phyloP scores from a whole-genome alignment of 2,888 invertebrate species.

The Chouioia cunea region DNA sequence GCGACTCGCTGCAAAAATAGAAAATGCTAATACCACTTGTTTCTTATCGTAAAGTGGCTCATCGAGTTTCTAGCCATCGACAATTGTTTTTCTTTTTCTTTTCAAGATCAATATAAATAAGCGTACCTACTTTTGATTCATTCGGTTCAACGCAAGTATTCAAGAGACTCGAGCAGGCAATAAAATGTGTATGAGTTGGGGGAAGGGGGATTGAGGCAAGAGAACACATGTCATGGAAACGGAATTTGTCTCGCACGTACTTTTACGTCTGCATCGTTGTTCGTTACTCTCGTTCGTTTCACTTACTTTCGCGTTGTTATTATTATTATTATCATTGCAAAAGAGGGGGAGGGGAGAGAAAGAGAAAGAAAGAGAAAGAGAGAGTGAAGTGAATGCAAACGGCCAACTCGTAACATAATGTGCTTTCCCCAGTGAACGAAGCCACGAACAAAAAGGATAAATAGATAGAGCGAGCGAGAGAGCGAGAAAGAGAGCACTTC shows the following conservation, averaged over 20 bases:
- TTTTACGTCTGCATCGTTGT: conserved; percentile 4
- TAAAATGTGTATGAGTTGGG: background rate
- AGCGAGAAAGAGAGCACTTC: too few species aligned
- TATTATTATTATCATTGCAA: conserved; percentile 6
- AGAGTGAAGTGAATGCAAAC: conserved; percentile 19
- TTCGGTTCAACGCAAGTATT: too few species aligned
- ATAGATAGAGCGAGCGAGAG: too few species aligned
- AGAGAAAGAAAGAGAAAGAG: background rate
- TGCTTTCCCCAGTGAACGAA: too few species aligned
- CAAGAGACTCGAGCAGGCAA: background rate
- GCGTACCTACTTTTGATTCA: background rate
- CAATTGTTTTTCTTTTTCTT: too few species aligned
- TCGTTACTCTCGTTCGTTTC: conserved; percentile 23
- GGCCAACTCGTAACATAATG: conserved; percentile 1
- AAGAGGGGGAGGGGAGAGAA: background rate
- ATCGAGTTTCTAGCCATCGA: too few species aligned
- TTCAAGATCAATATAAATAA: background rate
- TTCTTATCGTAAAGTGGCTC: too few species aligned
- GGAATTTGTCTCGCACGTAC: conserved; percentile 20
- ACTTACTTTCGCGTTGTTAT: conserved; percentile 22
- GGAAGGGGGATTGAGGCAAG: conserved; percentile 6
- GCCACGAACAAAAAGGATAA: too few species aligned
- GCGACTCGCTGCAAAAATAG: too few species aligned
- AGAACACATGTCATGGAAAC: conserved; percentile 19
- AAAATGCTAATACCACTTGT: too few species aligned